Percentiles rank a stretch among this genome's conserved stretches.
Conservation (phyloP, 1,140 invertebrate species). For the Neodiprion pinetum region DNA sequence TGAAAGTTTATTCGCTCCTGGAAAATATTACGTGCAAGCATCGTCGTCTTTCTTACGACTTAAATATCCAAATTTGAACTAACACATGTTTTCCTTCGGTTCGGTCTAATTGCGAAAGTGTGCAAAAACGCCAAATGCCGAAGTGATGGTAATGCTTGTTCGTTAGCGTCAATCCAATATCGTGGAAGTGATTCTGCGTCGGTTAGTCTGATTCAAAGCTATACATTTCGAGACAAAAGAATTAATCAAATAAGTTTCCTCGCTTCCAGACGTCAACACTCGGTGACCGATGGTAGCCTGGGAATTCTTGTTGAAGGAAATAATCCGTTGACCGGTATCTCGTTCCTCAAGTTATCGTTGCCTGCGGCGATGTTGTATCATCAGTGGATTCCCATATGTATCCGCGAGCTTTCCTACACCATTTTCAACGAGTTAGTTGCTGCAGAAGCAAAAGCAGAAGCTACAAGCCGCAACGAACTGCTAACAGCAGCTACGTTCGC, state of each 20-base stretch:
- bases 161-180: background rate
- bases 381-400: background rate
- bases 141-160: too few relatives aligned
- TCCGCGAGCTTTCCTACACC: background rate
- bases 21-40: too few relatives aligned
- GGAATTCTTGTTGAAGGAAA: background rate
- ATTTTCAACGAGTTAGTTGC: too few relatives aligned
- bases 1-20: too few relatives aligned
- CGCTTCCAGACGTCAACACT: background rate
- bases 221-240: background rate
- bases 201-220: background rate
- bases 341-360: background rate
- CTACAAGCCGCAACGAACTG: background rate
- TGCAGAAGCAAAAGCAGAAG: background rate
- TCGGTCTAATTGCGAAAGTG: too few relatives aligned
- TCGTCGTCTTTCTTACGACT: too few relatives aligned
- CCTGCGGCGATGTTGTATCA: background rate
- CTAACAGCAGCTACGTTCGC: constrained; percentile 22
- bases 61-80: too few relatives aligned
- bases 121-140: too few relatives aligned
- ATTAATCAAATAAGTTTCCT: background rate
- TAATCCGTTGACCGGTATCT: background rate
- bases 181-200: background rate
- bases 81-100: too few relatives aligned
- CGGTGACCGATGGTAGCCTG: background rate